Base-by-base conservation (phyloP, 2,797 vertebrate genomes). In the Acanthiza pusilla region DNA sequence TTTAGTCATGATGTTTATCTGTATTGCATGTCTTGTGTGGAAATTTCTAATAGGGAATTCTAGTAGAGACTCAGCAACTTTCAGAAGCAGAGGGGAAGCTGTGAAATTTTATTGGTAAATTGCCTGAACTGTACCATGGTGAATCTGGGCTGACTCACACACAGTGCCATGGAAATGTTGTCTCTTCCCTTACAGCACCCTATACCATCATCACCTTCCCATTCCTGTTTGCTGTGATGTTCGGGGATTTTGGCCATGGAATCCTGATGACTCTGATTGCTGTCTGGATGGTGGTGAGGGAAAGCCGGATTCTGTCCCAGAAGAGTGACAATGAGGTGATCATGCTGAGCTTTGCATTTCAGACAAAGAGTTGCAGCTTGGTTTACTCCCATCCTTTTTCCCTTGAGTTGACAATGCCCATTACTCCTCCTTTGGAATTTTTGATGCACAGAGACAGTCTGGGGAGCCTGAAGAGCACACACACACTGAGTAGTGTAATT, bases 171-270 rank as follows among this genome's bases (percentile, higher is more conserved):
- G 13, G 19, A 53, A 66, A 27, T 38, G n/a, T 48, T 48, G 2
- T 95, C n/a, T 88, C 34, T 93, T 95, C 89, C 75, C 93, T 96
- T 94, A 54, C 97, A 99, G 99, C 99, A 29, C 99, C 99, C 2
- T 99, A 99, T 77, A 99, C 99, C 38, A 99, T 99, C 97, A 99
- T 99, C 97, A 99, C 99, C 81, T 99, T 99, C 97, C 99, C 99
- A 2, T 99, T 99, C 97, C 98, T 99, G 19, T 99, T 99, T 84
- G 99, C 99, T 50, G 99, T 99, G 93, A 99, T 99, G 99, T 99
- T 99, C 91, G 99, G 99, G 13, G 99, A 99, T 96, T 96, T 99
- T 91, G 99, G 99, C 91, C 99, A 99, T 8, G 99, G 99, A 50
- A 85, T 97, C 85, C 98, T 99, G 96, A 99, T 99, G 99, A 99